Evolutionary conservation across 2,797 vertebrate genomes (phyloP), one percentile per base, ranked within the genome.

Genomic region (Lophotriccus pileatus): DNA sequence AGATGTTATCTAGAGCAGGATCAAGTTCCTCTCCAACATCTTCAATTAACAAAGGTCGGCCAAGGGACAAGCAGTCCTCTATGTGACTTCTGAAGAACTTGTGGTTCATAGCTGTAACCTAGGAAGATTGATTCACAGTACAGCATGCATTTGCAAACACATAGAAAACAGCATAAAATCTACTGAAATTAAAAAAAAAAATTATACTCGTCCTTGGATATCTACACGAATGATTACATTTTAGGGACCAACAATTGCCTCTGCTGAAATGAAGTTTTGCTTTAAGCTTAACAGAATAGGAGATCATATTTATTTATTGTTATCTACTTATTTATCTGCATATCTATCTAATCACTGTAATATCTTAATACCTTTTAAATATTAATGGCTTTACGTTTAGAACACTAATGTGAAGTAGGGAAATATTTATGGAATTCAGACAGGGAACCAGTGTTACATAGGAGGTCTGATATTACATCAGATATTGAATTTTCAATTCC

Each of bases 21-120:
- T 99, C 98, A 70, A 99, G 97, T 53, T 99, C 98, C 91, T 99
- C 98, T 28, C 98, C 98, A 23, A 99, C 92, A 52, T 99, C 98
- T 96, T 99, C 98, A 81, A 99, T 93, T 94, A 99, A 97, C 66
- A 99, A 95, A 53, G 98, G 98, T 80, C 96, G 97, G 24, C 98
- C 98, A 75, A 98, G 97, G 91, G 98, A 98, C 90, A 99, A 96
- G 56, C 97, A 96, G 75, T 98, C 98, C 95, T 99, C 98, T 95
- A 99, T 62, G 59, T 98, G 98, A 77, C 89, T 98, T 50, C 98
- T 98, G 96, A 99, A 99, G 79, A 98, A 98, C 73, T 98, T 99
- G 90, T 98, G 98, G 93, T 98, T 98, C 94, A 98, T 94, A 78
- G 98, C 96, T 50, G 98, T 98, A 59, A 99, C 98, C 98, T 99